Conservation (phyloP, 2,113 vertebrate species). For the Anser cygnoides region DNA sequence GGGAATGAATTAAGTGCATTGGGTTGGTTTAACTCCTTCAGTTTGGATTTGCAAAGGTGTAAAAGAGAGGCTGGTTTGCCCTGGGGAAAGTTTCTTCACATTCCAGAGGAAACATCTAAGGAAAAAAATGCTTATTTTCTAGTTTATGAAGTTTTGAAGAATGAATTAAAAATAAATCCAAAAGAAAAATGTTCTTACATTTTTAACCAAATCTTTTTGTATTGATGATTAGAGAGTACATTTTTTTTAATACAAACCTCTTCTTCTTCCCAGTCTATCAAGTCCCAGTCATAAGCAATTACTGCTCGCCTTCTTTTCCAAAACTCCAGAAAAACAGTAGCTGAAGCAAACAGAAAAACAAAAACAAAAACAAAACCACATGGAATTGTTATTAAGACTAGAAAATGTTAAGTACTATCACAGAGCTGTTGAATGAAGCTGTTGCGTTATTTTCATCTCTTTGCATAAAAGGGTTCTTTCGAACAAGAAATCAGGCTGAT, state of each 20-base stretch:
- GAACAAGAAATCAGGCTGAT: conserved; percentile 37
- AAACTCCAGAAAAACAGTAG: conserved; percentile 96
- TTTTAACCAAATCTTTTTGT: not conserved
- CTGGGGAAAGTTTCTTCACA: not conserved
- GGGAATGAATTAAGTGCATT: not conserved
- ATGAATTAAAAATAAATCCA: not conserved
- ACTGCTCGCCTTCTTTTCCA: conserved; percentile 95
- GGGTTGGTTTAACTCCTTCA: not conserved
- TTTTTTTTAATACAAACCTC: conserved; percentile 81
- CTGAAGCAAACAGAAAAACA: conserved; percentile 74
- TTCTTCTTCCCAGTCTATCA: conserved; percentile 97
- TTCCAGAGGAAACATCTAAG: not conserved
- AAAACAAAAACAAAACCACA: not conserved
- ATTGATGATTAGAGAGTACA: not conserved
- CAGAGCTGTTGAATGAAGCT: conserved; percentile 25
- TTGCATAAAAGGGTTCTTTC: conserved; percentile 21
- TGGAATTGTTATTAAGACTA: conserved; percentile 12
- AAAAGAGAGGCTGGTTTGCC: not conserved
- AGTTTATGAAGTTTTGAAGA: not conserved
- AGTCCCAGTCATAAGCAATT: conserved; percentile 97
- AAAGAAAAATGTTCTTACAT: not conserved
- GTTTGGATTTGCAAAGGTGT: not conserved
- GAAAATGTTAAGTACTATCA: not conserved
- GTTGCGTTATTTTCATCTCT: not conserved
- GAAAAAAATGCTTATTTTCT: not conserved